phyloP scores from a whole-genome alignment of 2,797 vertebrate genomes.

The Xyrichtys novacula region DNA sequence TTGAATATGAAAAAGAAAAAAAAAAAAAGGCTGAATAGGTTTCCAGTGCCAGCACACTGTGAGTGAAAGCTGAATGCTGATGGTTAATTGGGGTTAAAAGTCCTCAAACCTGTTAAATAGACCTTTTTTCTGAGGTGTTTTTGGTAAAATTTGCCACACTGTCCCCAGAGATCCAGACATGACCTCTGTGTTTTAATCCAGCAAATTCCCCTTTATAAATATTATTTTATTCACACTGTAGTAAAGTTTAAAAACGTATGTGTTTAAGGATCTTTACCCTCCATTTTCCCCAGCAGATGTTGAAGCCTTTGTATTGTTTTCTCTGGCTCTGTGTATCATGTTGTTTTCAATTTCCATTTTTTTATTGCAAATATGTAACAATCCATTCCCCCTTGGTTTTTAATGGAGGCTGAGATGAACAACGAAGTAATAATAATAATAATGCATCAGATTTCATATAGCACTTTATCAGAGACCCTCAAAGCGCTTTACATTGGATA shows the following conservation, averaged over 20 bases:
- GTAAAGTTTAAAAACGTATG: neutral
- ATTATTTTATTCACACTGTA: neutral
- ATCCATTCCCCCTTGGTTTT: neutral
- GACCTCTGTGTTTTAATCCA: neutral
- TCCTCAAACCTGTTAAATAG: neutral
- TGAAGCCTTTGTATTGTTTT: neutral
- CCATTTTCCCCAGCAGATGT: neutral
- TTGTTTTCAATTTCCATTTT: neutral
- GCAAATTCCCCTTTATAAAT: neutral
- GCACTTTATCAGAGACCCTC: too few relatives aligned
- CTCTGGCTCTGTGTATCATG: neutral
- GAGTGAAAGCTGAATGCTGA: neutral
- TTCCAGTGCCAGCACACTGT: too few relatives aligned
- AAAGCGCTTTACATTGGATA: too few relatives aligned
- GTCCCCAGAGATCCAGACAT: neutral
- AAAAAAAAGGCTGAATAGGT: too few relatives aligned
- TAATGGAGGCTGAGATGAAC: neutral
- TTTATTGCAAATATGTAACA: neutral
- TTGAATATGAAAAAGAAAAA: too few relatives aligned
- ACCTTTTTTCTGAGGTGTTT: neutral
- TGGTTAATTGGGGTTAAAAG: neutral
- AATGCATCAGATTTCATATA: too few relatives aligned
- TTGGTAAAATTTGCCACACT: too few relatives aligned
- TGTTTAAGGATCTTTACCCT: conserved; percentile 1
- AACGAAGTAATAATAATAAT: too few relatives aligned